phyloP scores from a whole-genome alignment of 2,113 vertebrate species.

The Lepus americanus region DNA sequence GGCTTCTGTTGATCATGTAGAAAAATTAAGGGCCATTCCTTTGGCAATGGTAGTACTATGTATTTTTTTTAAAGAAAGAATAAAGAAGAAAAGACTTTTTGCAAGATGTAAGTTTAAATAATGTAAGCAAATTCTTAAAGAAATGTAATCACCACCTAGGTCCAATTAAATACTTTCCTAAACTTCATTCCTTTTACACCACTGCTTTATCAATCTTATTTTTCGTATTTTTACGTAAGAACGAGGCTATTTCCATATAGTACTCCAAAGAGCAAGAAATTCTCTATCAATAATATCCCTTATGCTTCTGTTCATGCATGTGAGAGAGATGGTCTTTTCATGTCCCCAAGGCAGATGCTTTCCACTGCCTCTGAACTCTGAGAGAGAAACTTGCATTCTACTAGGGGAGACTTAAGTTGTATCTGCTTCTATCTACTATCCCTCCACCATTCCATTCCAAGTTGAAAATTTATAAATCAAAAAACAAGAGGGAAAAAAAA shows the following conservation, averaged over 20 bases:
- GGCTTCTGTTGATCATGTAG: background rate
- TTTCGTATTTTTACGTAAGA: conserved; percentile 35
- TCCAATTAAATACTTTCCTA: conserved; percentile 41
- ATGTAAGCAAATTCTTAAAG: conserved; percentile 46
- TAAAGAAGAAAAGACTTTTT: background rate
- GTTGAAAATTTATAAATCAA: conserved; percentile 13
- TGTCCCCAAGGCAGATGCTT: background rate
- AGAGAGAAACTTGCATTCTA: background rate
- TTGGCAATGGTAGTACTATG: background rate
- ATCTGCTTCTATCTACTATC: background rate
- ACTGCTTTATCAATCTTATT: conserved; percentile 19
- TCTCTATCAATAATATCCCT: conserved; percentile 17
- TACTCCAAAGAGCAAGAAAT: conserved; percentile 32
- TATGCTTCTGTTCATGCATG: conserved; percentile 25
- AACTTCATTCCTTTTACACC: conserved; percentile 6
- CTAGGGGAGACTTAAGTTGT: background rate
- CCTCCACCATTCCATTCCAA: conserved; percentile 34
- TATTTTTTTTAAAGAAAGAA: background rate
- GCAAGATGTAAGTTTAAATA: conserved; percentile 31
- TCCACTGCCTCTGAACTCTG: background rate
- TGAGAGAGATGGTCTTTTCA: background rate
- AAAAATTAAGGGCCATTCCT: conserved; percentile 46
- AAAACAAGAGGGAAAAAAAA: background rate
- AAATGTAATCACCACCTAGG: background rate
- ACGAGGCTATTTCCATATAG: conserved; percentile 14